Conservation (phyloP, 2,888 invertebrate species). For the Oscheius myriophilus region DNA sequence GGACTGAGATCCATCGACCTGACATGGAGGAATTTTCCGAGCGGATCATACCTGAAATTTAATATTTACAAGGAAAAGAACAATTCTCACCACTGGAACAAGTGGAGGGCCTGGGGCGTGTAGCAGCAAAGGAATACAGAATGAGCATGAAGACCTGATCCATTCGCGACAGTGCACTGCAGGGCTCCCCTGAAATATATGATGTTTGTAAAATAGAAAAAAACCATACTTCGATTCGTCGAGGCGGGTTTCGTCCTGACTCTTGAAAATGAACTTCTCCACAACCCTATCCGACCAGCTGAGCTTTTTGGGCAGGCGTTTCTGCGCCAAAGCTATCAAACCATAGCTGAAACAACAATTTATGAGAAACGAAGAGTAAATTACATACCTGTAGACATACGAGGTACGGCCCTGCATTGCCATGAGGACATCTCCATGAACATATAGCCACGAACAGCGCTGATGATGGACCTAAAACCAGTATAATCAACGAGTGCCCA, state of each 20-base stretch:
- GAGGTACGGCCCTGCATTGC: constrained; percentile 95
- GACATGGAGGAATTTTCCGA: constrained; percentile 88
- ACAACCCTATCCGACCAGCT: constrained; percentile 86
- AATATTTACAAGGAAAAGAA: neutral
- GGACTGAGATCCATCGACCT: constrained; percentile 75
- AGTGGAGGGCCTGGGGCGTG: constrained; percentile 87
- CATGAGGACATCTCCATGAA: constrained; percentile 97
- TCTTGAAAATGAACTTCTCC: constrained; percentile 89
- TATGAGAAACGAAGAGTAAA: neutral
- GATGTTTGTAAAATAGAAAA: neutral
- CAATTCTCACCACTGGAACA: constrained; percentile 84
- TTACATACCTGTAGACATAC: constrained; percentile 84
- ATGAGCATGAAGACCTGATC: constrained; percentile 90
- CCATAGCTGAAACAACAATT: constrained; percentile 34
- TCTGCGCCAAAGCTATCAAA: constrained; percentile 60
- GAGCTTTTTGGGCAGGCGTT: constrained; percentile 79
- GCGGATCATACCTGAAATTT: constrained; percentile 68
- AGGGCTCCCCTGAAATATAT: constrained; percentile 76
- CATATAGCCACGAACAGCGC: constrained; percentile 95
- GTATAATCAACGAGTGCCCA: neutral
- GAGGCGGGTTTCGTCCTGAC: constrained; percentile 86
- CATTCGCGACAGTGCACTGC: constrained; percentile 76
- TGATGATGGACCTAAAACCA: constrained; percentile 82
- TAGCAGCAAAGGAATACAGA: constrained; percentile 93
- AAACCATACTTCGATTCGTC: constrained; percentile 84